These are phyloP conservation scores for Drosophila tanythrix DNA, from an alignment of 2,888 invertebrate genomes.

Conservation along the genomic window DNA sequence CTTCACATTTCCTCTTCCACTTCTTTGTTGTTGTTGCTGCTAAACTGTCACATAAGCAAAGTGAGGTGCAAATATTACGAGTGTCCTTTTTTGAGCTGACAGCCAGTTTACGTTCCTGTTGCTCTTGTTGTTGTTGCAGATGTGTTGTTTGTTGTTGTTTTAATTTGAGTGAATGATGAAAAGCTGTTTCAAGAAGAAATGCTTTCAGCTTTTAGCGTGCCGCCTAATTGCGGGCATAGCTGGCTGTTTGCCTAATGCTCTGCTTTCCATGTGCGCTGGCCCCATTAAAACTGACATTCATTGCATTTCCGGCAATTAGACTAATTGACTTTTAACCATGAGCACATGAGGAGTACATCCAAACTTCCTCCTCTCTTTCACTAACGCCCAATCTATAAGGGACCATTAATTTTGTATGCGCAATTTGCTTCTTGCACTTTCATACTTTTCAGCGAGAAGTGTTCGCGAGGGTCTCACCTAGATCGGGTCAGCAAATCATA, in stretches of 20 bases:
- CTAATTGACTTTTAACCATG: conserved; percentile 78
- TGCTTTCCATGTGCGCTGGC: conserved; percentile 64
- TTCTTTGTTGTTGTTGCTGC: conserved; percentile 14
- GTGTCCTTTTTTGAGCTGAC: conserved; percentile 63
- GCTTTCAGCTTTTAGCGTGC: conserved; percentile 8
- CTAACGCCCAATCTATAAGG: background rate
- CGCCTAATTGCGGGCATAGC: conserved; percentile 53
- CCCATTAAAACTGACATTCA: conserved; percentile 78
- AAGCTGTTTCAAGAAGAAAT: conserved; percentile 57
- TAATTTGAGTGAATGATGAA: conserved; percentile 65
- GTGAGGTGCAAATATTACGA: conserved; percentile 78
- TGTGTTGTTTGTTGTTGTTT: conserved; percentile 35
- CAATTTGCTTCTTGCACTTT: conserved; percentile 31
- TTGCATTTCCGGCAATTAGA: conserved; percentile 75
- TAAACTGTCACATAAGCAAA: conserved; percentile 77
- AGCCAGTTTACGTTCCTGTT: conserved; percentile 5
- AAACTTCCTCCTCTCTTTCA: background rate
- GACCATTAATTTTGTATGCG: conserved; percentile 55
- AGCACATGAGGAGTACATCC: conserved; percentile 48
- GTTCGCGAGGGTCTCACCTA: conserved; percentile 8
- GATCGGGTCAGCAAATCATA: background rate
- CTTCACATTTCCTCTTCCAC: background rate
- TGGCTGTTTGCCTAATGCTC: conserved; percentile 23
- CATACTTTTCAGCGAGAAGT: conserved; percentile 23
- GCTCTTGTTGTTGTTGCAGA: conserved; percentile 39